These are phyloP conservation scores for Sminthurinus signatus DNA, from an alignment of 1,140 invertebrate genomes.

Conservation along the genomic window DNA sequence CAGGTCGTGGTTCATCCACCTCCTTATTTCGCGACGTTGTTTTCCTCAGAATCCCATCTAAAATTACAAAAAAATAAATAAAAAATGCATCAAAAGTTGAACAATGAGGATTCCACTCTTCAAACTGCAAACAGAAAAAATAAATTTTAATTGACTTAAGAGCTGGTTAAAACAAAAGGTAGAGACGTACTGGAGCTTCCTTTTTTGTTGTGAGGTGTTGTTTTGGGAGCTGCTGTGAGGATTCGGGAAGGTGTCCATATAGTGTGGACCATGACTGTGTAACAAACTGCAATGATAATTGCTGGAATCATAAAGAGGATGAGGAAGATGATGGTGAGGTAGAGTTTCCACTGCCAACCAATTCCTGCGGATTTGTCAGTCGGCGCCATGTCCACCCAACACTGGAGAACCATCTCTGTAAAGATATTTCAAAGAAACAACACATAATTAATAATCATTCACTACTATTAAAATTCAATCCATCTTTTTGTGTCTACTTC, in stretches of 20 bases:
- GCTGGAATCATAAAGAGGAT: slow-evolving; percentile 82
- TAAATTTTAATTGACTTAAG: no score
- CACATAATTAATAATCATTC: no score
- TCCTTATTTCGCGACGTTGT: slow-evolving; percentile 18
- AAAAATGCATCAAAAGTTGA: no score
- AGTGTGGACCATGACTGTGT: slow-evolving; percentile 83
- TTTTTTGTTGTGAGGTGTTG: not conserved
- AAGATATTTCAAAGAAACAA: no score
- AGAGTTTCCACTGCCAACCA: slow-evolving; percentile 50
- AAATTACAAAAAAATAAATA: slow-evolving; percentile 3
- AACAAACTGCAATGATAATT: slow-evolving; percentile 82
- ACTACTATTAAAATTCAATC: no score
- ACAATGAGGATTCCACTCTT: no score
- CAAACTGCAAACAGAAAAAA: no score
- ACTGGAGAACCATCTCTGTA: slow-evolving; percentile 54
- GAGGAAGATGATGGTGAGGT: slow-evolving; percentile 75
- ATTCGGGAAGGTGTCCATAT: slow-evolving; percentile 72
- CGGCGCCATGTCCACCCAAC: slow-evolving; percentile 75
- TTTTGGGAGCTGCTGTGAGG: slow-evolving; percentile 29
- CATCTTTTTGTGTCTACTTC: no score
- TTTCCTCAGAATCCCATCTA: slow-evolving; percentile 33
- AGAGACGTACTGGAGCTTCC: no score
- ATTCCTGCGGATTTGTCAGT: not conserved
- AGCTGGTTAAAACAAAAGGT: no score
- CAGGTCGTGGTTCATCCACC: slow-evolving; percentile 45